These are phyloP conservation scores for Fundulus diaphanus DNA, from an alignment of 2,797 vertebrate species.

Conservation along the genomic window DNA sequence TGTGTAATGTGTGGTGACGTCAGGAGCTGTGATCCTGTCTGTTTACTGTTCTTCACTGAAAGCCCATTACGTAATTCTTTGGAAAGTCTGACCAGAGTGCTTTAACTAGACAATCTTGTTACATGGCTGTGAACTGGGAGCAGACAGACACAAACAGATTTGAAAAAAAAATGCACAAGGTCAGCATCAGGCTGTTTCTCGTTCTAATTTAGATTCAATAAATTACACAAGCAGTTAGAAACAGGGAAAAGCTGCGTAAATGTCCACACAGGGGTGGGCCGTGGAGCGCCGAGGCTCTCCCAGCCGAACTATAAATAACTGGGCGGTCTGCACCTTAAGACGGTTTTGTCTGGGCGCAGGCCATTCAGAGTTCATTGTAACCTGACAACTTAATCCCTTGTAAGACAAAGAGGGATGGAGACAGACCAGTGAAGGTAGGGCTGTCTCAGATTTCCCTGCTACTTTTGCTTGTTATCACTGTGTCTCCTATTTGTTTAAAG, in stretches of 20 bases:
- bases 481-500: slow-evolving; percentile 31
- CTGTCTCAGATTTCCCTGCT: slow-evolving; percentile 58
- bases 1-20: slow-evolving; percentile 41
- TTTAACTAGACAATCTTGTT: slow-evolving; percentile 63
- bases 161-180: slow-evolving; percentile 4
- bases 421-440: slow-evolving; percentile 30
- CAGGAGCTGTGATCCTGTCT: slow-evolving; percentile 54
- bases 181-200: neutral
- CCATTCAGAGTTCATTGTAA: slow-evolving; percentile 73
- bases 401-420: slow-evolving; percentile 60
- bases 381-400: slow-evolving; percentile 77
- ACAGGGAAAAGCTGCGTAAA: slow-evolving; percentile 56
- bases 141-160: slow-evolving; percentile 20
- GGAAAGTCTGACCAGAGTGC: slow-evolving; percentile 68
- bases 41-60: slow-evolving; percentile 53
- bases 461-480: slow-evolving; percentile 62
- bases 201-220: neutral
- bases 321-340: slow-evolving; percentile 72
- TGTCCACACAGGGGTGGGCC: slow-evolving; percentile 51
- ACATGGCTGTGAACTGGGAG: slow-evolving; percentile 41
- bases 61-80: slow-evolving; percentile 69
- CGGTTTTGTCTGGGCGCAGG: slow-evolving; percentile 76
- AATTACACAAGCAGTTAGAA: slow-evolving; percentile 5
- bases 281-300: slow-evolving; percentile 61
- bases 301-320: slow-evolving; percentile 76